These are phyloP conservation scores for Hoplodrina ambigua DNA, from an alignment of 2,888 invertebrate genomes.

Conservation along the genomic window DNA sequence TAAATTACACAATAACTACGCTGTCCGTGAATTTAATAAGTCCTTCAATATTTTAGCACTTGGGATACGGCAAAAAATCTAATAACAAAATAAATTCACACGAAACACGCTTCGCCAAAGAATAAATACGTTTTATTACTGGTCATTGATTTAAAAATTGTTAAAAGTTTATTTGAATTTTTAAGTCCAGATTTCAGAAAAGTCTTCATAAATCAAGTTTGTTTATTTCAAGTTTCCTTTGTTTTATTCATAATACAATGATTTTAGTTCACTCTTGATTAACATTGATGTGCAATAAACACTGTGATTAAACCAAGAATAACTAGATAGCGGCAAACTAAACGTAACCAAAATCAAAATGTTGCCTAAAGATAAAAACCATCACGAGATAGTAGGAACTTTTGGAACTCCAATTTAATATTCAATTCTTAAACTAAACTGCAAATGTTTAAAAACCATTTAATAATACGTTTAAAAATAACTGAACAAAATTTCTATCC, in stretches of 20 bases:
- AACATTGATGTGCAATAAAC: not conserved
- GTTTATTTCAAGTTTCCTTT: not conserved
- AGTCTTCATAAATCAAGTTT: too few species aligned
- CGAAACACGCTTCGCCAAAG: slow-evolving; percentile 64
- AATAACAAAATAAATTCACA: slow-evolving; percentile 65
- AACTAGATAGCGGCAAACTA: slow-evolving; percentile 7
- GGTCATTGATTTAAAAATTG: not conserved
- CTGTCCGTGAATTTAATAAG: slow-evolving; percentile 25
- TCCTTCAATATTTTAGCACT: slow-evolving; percentile 44
- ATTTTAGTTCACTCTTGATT: not conserved
- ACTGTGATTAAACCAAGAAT: too few species aligned
- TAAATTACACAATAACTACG: slow-evolving; percentile 28
- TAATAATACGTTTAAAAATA: too few species aligned
- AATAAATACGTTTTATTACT: slow-evolving; percentile 54
- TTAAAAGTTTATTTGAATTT: not conserved
- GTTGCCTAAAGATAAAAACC: not conserved
- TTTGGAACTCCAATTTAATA: not conserved
- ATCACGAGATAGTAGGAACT: not conserved
- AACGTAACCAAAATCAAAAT: slow-evolving; percentile 10
- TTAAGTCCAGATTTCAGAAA: not conserved
- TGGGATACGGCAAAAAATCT: slow-evolving; percentile 47
- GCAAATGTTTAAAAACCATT: too few species aligned
- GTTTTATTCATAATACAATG: accelerated
- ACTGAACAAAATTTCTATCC: too few species aligned
- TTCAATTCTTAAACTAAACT: too few species aligned